Base-by-base conservation (phyloP, 1,140 invertebrate genomes). In the Metopolophium dirhodum region DNA sequence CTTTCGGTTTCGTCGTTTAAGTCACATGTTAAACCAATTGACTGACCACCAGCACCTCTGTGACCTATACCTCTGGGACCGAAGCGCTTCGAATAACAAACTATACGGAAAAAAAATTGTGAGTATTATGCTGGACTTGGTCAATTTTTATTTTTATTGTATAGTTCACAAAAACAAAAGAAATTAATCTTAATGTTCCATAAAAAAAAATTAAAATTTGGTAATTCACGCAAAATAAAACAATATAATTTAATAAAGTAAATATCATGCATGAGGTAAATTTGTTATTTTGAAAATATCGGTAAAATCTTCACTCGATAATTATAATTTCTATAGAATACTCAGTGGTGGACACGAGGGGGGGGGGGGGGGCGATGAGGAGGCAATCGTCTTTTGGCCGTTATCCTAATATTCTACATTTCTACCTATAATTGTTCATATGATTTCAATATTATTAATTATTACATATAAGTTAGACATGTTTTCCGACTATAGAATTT, bases 61-160 rank as follows among this genome's bases (percentile, higher is more conserved):
- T 98, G 98, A 94, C 98, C 98, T 95, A 98, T 97, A 94, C 98
- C 98, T 95, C 98, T 97, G 94, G 98, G 98, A 94, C 98, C 98
- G 96, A 96, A 98, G 95, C 97, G 97, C 96, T 97, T 97, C 94
- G 97, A 96, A 96, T 97, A 97, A 96, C 97, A 97, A 95, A 96
- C 97, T 97, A 96, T 94, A 95, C 37, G 89, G 95, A 94, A 96
- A 95, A 94, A 94, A 93, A 87, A 94, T 94, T 49, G 94, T 83
- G 68, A 88, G 88, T 94, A 23, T 92, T 47, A 88, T 51, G 26
- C 35, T 22, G 86, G 30, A 90, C 8, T 61, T 54, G 30, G 37
- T 47, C 35, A 61, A 54, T 82, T 94, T 88, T 61, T 30, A 51
- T 68, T 83, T 45, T n/a, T 22, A 90, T 45, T 88, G 1, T 47